phyloP scores from a whole-genome alignment of 2,888 invertebrate genomes.

The Tuberolachnus salignus region DNA sequence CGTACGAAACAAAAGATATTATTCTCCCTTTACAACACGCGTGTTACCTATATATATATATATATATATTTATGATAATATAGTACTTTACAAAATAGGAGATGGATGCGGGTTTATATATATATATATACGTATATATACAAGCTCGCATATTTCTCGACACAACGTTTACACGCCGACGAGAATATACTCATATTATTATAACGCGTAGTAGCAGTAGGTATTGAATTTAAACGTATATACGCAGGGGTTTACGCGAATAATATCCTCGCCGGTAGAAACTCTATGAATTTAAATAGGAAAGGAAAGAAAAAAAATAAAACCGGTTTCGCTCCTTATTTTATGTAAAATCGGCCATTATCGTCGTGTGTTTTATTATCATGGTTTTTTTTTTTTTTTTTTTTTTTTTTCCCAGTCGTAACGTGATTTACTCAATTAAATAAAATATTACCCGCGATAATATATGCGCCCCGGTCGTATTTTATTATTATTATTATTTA shows the following conservation, averaged over 20 bases:
- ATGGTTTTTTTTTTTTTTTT: background rate
- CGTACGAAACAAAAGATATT: constrained; percentile 38
- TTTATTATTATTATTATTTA: background rate
- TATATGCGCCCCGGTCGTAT: background rate
- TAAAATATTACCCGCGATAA: too few species aligned
- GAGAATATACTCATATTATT: constrained; percentile 19
- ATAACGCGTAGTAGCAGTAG: background rate
- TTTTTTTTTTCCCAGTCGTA: background rate
- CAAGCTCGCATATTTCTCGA: background rate
- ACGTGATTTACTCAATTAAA: too few species aligned
- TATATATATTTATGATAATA: background rate
- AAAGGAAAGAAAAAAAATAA: too few species aligned
- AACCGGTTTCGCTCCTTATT: constrained; percentile 9
- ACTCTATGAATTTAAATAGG: background rate
- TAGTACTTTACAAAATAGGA: constrained; percentile 34
- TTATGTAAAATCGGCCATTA: background rate
- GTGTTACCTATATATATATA: background rate
- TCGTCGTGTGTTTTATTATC: background rate
- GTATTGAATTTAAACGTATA: constrained; percentile 25
- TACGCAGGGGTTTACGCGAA: background rate
- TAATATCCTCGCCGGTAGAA: background rate
- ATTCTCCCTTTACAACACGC: constrained; percentile 7
- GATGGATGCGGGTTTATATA: constrained; percentile 33
- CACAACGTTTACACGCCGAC: constrained; percentile 6
- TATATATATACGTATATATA: background rate